Base-by-base conservation (phyloP, 2,113 vertebrate genomes). In the Saguinus imperator region DNA sequence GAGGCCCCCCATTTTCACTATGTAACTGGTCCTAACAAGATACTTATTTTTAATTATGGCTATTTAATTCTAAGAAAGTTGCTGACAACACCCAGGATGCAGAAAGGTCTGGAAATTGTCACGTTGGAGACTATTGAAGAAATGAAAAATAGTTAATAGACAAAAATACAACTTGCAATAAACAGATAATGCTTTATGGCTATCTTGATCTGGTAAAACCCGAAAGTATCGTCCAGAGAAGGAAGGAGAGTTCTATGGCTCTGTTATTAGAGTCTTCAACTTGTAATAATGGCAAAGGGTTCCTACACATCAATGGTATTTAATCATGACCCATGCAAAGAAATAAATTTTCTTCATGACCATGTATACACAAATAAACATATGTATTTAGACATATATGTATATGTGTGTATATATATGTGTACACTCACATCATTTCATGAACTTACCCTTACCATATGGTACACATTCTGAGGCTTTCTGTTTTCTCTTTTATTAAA, bases 301-400 rank as follows among this genome's bases (percentile, higher is more conserved):
- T 91, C 32, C 58, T 58, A 11, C 27, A 6, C 75, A 75, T 93
- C 52, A 88, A 1, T 66, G 45, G 27, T 37, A 13, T 48, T 97
- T 73, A 11, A 68, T 96, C 40, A 92, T 76, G 35, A 80, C 64
- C 45, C 55, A 48, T 35, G 76, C 43, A 73, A 68, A 94, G 25
- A 94, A 89, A 85, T 75, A 89, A 16, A 95, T 37, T 91, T 79
- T 95, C 61, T 66, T 70, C 18, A 76, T 94, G 72, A 79, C 29
- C 23, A 11, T 68, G 6, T 57, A 55, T 40, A 73, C 8, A 70
- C 1, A 68, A n/a, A 50, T 70, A 16, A n/a, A 8, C 9, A 52
- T 37, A 48, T 3, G 32, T 20, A 85, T 18, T 40, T n/a, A 52
- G 5, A 25, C 37, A 27, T 64, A 43, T 14, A 12, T 68, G 50